Base-by-base conservation (phyloP, 2,113 vertebrate genomes). In the Caretta caretta region DNA sequence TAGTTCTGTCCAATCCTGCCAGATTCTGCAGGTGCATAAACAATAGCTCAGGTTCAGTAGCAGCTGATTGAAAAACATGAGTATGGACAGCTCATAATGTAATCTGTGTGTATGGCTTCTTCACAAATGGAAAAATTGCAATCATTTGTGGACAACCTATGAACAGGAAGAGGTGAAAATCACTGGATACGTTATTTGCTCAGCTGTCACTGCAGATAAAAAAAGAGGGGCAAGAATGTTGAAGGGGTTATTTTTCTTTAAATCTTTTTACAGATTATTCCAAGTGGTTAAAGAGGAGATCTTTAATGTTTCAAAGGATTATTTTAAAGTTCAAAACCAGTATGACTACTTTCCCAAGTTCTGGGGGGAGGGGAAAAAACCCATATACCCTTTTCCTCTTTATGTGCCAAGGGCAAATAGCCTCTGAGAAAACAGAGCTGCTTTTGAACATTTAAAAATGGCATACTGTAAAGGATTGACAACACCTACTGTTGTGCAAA, bases 361-460 rank as follows among this genome's bases (percentile, higher is more conserved):
- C 38, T 46, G 29, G 19, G 20, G 25, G 10, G 25, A 2, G 2
- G 13, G 20, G 6, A 11, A 10, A 10, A 5, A 86, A 84, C 88
- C 79, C 31, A 35, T 13, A 17, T 16, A 65, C 2, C 4, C 4
- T 31, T 72, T 49, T 2, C 51, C 38, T 35, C 50, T 86, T 75
- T 12, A 49, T 27, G 29, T 25, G 8, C 84, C 12, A 69, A 87
- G 17, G 22, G 27, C 0, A 0, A 62, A 86, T 93, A 89, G 24
- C 13, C 29, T 57, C 1, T 65, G 24, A 91, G 92, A 57, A 80
- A 38, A 62, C 38, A 84, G 82, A 48, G 29, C 0, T 65, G 1
- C 49, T 94, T 93, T 79, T 82, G 78, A 95, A 86, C 42, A 72
- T 49, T 90, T 84, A 57, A 57, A 92, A 85, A 84, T 93, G 57